Evolutionary conservation across 1,140 invertebrate species (phyloP).

Genomic region (Carcinoscorpius rotundicauda): DNA sequence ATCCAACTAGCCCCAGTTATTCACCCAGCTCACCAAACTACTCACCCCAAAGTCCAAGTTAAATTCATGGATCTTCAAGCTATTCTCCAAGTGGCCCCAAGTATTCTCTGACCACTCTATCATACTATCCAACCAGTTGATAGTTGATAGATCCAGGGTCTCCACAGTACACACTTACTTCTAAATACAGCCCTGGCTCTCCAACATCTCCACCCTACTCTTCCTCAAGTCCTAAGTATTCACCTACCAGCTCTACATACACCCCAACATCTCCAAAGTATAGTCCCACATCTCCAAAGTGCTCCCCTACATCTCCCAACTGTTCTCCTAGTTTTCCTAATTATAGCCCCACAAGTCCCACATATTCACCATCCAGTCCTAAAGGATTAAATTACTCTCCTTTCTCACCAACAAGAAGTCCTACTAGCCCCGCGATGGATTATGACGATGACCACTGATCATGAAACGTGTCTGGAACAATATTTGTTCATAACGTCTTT

Average conservation of each 20-base stretch:
- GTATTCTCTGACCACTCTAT: constrained; percentile 44
- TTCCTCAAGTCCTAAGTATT: constrained; percentile 63
- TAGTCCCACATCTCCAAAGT: constrained; percentile 56
- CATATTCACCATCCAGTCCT: constrained; percentile 52
- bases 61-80: constrained; percentile 48
- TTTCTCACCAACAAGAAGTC: constrained; percentile 35
- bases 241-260: constrained; percentile 63
- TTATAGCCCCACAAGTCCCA: constrained; percentile 31
- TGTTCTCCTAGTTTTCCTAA: constrained; percentile 42
- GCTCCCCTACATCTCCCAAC: constrained; percentile 50
- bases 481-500: too few relatives aligned
- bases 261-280: constrained; percentile 44
- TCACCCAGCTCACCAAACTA: constrained; percentile 41
- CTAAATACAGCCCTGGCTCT: constrained; percentile 70
- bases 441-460: constrained; percentile 3
- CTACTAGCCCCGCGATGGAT: constrained; percentile 30
- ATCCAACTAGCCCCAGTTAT: constrained; percentile 49
- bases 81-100: constrained; percentile 34
- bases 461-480: too few relatives aligned
- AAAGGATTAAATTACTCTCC: constrained; percentile 48
- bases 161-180: constrained; percentile 44
- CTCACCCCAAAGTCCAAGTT: constrained; percentile 52
- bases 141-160: constrained; percentile 35
- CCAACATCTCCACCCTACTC: constrained; percentile 63
- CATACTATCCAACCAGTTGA: constrained; percentile 23